Evolutionary conservation across 1,140 invertebrate species (phyloP), one percentile per base, ranked within the genome.

Genomic region (Leptinotarsa defecta): DNA sequence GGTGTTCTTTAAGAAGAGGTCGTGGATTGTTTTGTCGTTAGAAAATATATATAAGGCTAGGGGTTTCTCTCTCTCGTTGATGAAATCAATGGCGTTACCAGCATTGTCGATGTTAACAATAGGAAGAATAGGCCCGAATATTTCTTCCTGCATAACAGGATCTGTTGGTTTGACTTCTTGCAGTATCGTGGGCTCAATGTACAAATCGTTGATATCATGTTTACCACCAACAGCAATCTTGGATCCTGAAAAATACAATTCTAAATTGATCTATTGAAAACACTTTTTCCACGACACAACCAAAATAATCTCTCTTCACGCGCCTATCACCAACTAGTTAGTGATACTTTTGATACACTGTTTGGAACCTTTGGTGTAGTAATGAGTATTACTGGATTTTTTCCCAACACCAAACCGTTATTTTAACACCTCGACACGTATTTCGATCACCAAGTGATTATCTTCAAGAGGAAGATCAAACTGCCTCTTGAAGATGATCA

Each of bases 51-150:
- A 97, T 79, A 96, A 76, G 75, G 91, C 90, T 86, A 97, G 88
- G 72, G 95, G 94, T 86, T 95, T 96, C 83, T 94, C 93, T 87
- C 94, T 94, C 88, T 87, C 86, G 81, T 95, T 96, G 77, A 96
- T 95, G 80, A 94, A 96, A 78, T 92, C 90, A 69, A 98, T 95
- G 0, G 96, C 96, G 86, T 98, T 95, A 75, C 92, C 92, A 15
- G 92, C 92, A 86, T 93, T 93, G 71, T 92, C 90, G 2, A 97
- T 89, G 72, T 89, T 92, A 4, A 96, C 83, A 80, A 99, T 94
- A 4, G 97, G 96, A 77, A 99, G 88, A 82, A 99, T 91, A 8
- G 97, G 97, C 5, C 97, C 97, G 87, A 99, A 99, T 83, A 98
- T 97, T 87, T 97, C 97, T 78, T 97, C 94, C 79, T 72, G 49